These are phyloP conservation scores for Zophobas morio DNA, from an alignment of 1,140 invertebrate species.

Conservation along the genomic window DNA sequence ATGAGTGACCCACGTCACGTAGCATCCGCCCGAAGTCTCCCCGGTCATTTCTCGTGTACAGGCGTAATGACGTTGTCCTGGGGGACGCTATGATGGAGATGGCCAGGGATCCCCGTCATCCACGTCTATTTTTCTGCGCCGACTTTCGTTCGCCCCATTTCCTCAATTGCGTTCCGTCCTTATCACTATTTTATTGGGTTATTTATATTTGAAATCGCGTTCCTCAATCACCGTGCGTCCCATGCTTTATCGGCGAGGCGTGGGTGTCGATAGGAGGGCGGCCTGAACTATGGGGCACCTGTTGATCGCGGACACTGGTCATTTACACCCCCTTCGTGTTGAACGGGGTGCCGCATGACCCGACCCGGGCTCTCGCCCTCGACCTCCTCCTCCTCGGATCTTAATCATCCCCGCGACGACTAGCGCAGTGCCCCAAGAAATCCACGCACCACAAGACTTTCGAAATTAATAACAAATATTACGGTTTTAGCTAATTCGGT, in stretches of 20 bases:
- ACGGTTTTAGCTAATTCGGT: no score
- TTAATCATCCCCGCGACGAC: constrained; percentile 2
- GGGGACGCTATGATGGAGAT: constrained; percentile 54
- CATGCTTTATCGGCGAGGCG: constrained; percentile 33
- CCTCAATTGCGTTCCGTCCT: constrained; percentile 42
- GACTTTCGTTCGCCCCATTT: constrained; percentile 49
- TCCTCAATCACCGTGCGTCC: constrained; percentile 31
- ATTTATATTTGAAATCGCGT: constrained; percentile 49
- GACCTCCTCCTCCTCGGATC: constrained; percentile 9
- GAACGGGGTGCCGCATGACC: neutral
- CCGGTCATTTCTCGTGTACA: constrained; percentile 55
- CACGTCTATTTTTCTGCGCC: constrained; percentile 48
- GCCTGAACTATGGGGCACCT: constrained; percentile 42
- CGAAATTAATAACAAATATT: no score
- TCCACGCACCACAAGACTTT: neutral
- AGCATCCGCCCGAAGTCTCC: constrained; percentile 48
- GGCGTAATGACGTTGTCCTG: constrained; percentile 54
- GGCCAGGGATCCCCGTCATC: constrained; percentile 48
- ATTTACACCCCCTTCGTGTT: constrained; percentile 38
- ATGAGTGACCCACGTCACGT: constrained; percentile 30
- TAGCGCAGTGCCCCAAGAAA: neutral
- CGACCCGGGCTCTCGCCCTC: neutral
- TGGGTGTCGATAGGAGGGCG: constrained; percentile 35
- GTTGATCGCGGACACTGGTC: constrained; percentile 41
- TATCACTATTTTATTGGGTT: constrained; percentile 52